Base-by-base conservation (phyloP, 2,888 invertebrate genomes). In the Catonia carolina region DNA sequence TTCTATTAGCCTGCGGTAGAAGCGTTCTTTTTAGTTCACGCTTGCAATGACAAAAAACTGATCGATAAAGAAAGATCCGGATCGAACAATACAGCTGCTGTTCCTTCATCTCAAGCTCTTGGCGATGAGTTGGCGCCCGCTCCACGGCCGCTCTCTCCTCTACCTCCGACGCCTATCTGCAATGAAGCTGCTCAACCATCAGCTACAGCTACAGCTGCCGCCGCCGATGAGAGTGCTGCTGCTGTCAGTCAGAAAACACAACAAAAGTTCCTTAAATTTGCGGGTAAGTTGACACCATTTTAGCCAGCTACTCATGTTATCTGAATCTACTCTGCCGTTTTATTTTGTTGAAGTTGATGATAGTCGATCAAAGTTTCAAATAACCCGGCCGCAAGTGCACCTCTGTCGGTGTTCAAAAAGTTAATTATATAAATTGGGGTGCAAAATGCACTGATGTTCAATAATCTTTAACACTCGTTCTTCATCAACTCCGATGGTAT, bases 11-110 rank as follows among this genome's bases (percentile, higher is more conserved):
- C 53, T 39, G 56, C 56, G 10, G 47, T 57, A 6, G 92, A 93
- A 73, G 89, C 91, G 10, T 93, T 93, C 75, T 93, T 93, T 77
- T 74, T 92, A 54, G 89, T 91, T 2, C 90, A 92, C 69, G 87
- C 89, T 8, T 53, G 55, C 15, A 41, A 36, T 8, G 48, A 18
- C n/a, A 42, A 20, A 10, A 20, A 20, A 15, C 36, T 18, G 8
- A 48, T 20, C 6, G 14, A n/a, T 22, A 17, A 15, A 5, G 17
- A 6, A 8, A 27, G 27, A 27, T 4, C 27, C 5, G 27, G 27
- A 8, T 27, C 27, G 8, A n/a, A 5, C 10, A 4, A 10, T 3
- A 35, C 6, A 7, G 17, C 5, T 15, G 33, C 2, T 7, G 1
- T 14, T 6, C 2, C 14, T 27, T 14, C 20, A 7, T 18, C 35